These are phyloP conservation scores for Gibbula magus DNA, from an alignment of 2,888 invertebrate genomes.

Conservation along the genomic window DNA sequence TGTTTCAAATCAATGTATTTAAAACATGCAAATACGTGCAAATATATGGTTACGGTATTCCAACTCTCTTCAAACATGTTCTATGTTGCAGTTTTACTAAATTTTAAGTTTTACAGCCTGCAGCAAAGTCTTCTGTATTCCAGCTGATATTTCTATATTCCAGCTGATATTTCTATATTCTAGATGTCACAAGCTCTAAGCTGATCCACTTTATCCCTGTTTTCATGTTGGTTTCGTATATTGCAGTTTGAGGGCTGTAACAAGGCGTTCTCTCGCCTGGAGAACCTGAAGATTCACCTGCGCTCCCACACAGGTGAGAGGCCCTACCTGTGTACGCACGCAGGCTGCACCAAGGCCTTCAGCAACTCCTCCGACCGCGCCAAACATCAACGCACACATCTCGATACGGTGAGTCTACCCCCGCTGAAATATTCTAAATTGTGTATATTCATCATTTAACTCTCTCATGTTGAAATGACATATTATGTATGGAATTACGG, in stretches of 20 bases:
- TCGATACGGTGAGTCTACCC: constrained; percentile 93
- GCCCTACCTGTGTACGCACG: constrained; percentile 97
- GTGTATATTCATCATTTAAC: too few species aligned
- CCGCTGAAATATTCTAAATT: not conserved
- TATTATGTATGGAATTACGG: too few species aligned
- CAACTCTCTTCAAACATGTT: too few species aligned
- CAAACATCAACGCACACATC: constrained; percentile 98
- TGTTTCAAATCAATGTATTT: too few species aligned
- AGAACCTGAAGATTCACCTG: constrained; percentile 97
- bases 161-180: too few species aligned
- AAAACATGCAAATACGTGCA: too few species aligned
- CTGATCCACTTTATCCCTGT: not conserved
- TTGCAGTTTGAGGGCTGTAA: constrained; percentile 83
- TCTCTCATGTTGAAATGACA: too few species aligned
- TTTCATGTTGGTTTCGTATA: not conserved
- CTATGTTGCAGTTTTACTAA: too few species aligned
- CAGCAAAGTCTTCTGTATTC: too few species aligned
- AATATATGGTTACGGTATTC: too few species aligned
- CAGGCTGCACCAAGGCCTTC: constrained; percentile 97
- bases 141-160: too few species aligned
- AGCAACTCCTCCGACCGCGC: constrained; percentile 99
- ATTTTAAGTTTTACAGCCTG: too few species aligned
- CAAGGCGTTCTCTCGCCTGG: constrained; percentile 96
- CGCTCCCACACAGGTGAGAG: constrained; percentile 84
- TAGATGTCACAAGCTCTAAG: not conserved